Base-by-base conservation (phyloP, 2,888 invertebrate species). In the Drosophila mettleri region DNA sequence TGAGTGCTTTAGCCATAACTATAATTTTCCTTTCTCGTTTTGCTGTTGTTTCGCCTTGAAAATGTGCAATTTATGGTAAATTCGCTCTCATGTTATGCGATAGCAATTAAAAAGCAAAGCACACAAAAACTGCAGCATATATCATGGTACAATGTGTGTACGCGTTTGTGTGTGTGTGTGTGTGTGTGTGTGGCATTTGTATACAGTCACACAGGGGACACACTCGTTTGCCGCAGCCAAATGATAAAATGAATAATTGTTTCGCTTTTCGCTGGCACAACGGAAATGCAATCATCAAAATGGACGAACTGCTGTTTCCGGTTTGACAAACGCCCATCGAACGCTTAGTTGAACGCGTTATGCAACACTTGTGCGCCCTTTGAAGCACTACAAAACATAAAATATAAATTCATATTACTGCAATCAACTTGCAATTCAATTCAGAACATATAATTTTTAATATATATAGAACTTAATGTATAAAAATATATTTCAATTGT, bases 41-140 rank as follows among this genome's bases (percentile, higher is more conserved):
- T 52, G 12, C 34, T 55, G 36, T 60, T 63, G 33, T 58, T 72
- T 74, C 46, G 61, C 84, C 52, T 64, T 66, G 71, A 81, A 85
- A 76, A 71, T 67, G 73, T 53, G 79, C 71, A 77, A 85, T 82
- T 82, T 85, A 82, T 81, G 74, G 71, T 58, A 75, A 75, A 75
- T 64, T 67, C 41, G 61, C 58, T 67, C 67, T 75, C 55, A 71
- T 75, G 64, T 75, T 67, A 58, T 71, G 75, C 74, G 69, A 74
- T 72, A 74, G 82, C 81, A 82, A 82, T 82, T 81, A 81, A 81
- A 85, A 84, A 62, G 49, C 60, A 71, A 31, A 43, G 39, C 51
- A 34, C 41, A 45, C 46, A 65, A 68, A 68, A 70, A 59, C 63
- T 60, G 43, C 48, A 60, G 51, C 73, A 78, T 63, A 62, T 64